Evolutionary conservation across 2,113 vertebrate genomes (phyloP).

Genomic region (Ochotona curzoniae): DNA sequence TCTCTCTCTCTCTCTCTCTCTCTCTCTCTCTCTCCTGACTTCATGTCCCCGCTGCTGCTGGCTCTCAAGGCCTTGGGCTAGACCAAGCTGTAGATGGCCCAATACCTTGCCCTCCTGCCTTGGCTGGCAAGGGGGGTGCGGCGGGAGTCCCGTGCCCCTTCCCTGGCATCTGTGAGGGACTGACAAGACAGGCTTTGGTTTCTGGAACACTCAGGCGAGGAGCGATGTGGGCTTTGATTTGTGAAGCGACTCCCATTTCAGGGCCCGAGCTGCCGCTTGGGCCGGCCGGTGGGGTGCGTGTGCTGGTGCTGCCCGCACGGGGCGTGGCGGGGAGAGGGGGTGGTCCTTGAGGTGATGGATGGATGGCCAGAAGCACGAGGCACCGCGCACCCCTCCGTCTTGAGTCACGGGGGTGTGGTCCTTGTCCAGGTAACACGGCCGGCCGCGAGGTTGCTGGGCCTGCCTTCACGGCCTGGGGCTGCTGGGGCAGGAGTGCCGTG

Average conservation of each 20-base stretch:
- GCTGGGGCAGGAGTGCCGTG: slow-evolving; percentile 80
- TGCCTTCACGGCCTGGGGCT: slow-evolving; percentile 84
- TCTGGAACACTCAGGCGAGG: slow-evolving; percentile 73
- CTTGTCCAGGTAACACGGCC: slow-evolving; percentile 83
- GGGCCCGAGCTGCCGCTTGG: slow-evolving; percentile 58
- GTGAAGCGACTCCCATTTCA: slow-evolving; percentile 59
- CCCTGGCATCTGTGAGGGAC: slow-evolving; percentile 65
- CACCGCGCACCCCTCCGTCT: slow-evolving; percentile 64
- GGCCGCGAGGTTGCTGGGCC: slow-evolving; percentile 82
- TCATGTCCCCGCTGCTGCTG: slow-evolving; percentile 57
- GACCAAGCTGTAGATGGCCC: slow-evolving; percentile 48
- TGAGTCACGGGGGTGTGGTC: slow-evolving; percentile 79
- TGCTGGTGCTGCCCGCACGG: slow-evolving; percentile 65
- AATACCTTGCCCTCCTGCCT: slow-evolving; percentile 60
- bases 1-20: background rate
- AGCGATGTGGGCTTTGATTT: slow-evolving; percentile 71
- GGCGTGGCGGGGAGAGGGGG: too few relatives aligned
- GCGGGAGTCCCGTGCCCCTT: slow-evolving; percentile 61
- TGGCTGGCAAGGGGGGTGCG: slow-evolving; percentile 23
- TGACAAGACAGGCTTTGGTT: slow-evolving; percentile 64
- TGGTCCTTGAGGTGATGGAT: slow-evolving; percentile 67
- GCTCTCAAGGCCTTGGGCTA: slow-evolving; percentile 65
- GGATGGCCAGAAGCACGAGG: slow-evolving; percentile 40
- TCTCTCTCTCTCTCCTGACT: slow-evolving; percentile 38
- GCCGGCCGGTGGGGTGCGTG: slow-evolving; percentile 68